A percentile compares a stretch with the other conserved stretches of the same genome.
Evolutionary conservation across 2,888 invertebrate species (phyloP).

Genomic region (Scaptomyza parva): DNA sequence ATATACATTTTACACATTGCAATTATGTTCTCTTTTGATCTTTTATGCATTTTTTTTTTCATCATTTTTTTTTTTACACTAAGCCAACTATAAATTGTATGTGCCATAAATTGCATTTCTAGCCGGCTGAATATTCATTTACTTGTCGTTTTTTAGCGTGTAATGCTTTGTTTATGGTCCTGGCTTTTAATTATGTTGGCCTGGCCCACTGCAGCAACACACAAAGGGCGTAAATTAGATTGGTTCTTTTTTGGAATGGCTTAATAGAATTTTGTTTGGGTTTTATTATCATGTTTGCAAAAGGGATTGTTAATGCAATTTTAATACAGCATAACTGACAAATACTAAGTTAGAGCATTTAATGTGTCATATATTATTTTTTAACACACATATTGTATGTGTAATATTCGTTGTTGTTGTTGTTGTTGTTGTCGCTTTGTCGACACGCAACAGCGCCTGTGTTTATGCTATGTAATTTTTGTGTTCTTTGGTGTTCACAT

Average conservation of each 20-base stretch:
- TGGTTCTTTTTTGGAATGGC: conserved; percentile 21
- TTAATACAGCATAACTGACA: not conserved
- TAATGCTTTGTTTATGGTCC: conserved; percentile 32
- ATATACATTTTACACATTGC: not conserved
- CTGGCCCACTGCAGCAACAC: conserved; percentile 20
- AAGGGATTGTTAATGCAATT: not conserved
- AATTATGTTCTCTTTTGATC: conserved; percentile 14
- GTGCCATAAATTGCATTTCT: conserved; percentile 54
- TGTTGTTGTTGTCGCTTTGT: conserved; percentile 19
- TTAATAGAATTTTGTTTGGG: not conserved
- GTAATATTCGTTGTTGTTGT: conserved; percentile 22
- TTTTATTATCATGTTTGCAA: not conserved
- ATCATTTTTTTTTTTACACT: conserved; percentile 24
- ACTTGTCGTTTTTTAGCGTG: conserved; percentile 5
- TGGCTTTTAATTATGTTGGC: conserved; percentile 65
- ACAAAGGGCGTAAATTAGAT: conserved; percentile 8
- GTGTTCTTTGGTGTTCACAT: conserved; percentile 12
- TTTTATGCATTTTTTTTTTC: conserved; percentile 18
- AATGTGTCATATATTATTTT: not conserved
- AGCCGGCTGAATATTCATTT: conserved; percentile 47
- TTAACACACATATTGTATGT: conserved; percentile 39
- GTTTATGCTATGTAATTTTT: conserved; percentile 46
- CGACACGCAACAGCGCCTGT: conserved; percentile 63
- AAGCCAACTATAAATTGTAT: conserved; percentile 30
- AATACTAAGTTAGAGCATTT: conserved; percentile 18